Evolutionary conservation across 2,888 invertebrate species (phyloP), one percentile per base, ranked within the genome.

Genomic region (Conops quadrifasciatus): DNA sequence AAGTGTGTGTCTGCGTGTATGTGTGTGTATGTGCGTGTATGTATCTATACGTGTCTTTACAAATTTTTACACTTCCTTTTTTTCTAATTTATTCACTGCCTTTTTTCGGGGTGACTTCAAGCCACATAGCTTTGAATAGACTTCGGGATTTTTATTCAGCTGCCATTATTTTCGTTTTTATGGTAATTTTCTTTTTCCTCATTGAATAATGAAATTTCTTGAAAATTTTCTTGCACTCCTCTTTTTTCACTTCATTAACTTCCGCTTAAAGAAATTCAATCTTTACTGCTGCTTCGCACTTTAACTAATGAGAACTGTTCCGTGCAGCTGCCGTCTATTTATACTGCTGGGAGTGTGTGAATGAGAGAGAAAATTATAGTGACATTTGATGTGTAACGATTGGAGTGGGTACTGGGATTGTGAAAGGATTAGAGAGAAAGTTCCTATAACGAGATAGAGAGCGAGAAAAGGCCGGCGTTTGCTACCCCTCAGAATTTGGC

Each of bases 1-100:
- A 19, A 56, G 47, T 58, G 21, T 58, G 49, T 71, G 51, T 49
- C 67, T 72, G 59, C 63, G 71, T 19, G 71, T 71, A 56, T 58
- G 30, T 45, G 63, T 51, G 51, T 59, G 49, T 45, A 21, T 67
- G 69, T 68, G 49, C 68, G 45, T 47, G 62, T 63, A n/a, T n/a
- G 53, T 24, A 67, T 67, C 72, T 68, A 67, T 67, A 64, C 72
- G 73, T 72, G 71, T 72, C 72, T 72, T 70, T 70, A 70, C 72
- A 51, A 45, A 66, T 51, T 53, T 62, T 28, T 45, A 1, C 15
- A n/a, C 15, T 60, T 71, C 43, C 51, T 1, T 69, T 69, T 19
- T n/a, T 19, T 19, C 19, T 21, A 4, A 7, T 19, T 64, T 28
- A 43, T 47, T 16, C 47, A 19, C 5, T 21, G 21, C n/a, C 62